Conservation (phyloP, 2,113 vertebrate genomes). For the Telmatochromis bifrenatus region DNA sequence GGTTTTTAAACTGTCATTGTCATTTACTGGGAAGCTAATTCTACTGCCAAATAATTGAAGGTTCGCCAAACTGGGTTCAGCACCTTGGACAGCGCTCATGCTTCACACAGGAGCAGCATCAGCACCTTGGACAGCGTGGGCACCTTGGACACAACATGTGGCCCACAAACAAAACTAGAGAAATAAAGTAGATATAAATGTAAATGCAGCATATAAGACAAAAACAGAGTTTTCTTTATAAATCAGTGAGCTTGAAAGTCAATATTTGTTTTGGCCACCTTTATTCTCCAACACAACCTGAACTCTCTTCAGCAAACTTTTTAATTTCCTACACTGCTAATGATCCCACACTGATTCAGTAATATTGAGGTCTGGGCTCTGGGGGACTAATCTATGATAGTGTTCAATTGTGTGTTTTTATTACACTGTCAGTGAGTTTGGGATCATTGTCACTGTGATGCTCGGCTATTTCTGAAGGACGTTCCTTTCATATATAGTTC, state of each 20-base stretch:
- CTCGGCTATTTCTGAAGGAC: not conserved
- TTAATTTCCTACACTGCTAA: not conserved
- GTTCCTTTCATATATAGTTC: not conserved
- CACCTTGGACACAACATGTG: not conserved
- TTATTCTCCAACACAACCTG: not conserved
- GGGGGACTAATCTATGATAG: not conserved
- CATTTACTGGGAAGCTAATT: not conserved
- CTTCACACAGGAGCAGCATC: not conserved
- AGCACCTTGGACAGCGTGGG: not conserved
- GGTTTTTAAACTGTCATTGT: not conserved
- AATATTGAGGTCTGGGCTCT: not conserved
- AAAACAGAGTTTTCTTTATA: not conserved
- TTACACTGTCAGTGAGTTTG: not conserved
- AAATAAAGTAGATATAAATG: not conserved
- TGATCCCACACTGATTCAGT: not conserved
- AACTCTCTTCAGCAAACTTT: not conserved
- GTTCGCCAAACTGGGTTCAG: not conserved
- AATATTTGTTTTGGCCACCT: not conserved
- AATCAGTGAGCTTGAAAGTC: not conserved
- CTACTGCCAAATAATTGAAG: not conserved
- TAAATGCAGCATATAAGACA: not conserved
- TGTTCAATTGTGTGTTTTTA: not conserved
- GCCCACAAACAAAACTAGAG: not conserved
- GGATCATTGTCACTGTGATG: not conserved
- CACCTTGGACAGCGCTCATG: not conserved